Evolutionary conservation across 2,888 invertebrate species (phyloP).

Genomic region (Oligia fasciuncula): DNA sequence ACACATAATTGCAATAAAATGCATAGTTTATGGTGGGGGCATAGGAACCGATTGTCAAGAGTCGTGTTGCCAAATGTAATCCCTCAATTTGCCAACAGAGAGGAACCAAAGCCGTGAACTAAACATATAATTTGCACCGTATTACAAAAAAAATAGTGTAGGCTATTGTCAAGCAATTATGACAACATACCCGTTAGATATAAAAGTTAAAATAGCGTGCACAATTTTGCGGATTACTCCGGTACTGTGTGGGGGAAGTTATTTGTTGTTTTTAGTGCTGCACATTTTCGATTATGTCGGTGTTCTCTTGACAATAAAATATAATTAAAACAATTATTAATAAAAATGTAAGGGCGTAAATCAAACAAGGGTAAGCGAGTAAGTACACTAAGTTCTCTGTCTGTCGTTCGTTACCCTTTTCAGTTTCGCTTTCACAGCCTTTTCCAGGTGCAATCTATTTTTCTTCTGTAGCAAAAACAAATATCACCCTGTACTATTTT

Average conservation of each 20-base stretch:
- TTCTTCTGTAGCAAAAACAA: constrained; percentile 90
- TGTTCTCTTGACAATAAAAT: constrained; percentile 75
- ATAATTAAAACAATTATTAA: constrained; percentile 71
- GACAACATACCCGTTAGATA: not conserved
- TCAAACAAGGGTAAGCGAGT: constrained; percentile 87
- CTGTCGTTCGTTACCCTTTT: constrained; percentile 86
- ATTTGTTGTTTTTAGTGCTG: constrained; percentile 38
- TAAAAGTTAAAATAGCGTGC: constrained; percentile 63
- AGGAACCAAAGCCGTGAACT: constrained; percentile 34
- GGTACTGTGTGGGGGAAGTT: constrained; percentile 14
- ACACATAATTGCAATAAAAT: constrained; percentile 55
- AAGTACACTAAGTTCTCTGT: constrained; percentile 85
- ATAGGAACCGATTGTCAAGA: constrained; percentile 70
- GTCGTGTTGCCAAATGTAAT: constrained; percentile 40
- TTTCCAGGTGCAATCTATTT: constrained; percentile 90
- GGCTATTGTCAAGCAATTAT: constrained; percentile 48
- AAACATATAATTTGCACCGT: constrained; percentile 25
- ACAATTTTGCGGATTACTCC: constrained; percentile 50
- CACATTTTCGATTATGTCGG: constrained; percentile 57
- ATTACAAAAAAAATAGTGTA: constrained; percentile 49
- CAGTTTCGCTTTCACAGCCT: constrained; percentile 88
- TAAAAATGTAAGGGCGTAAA: constrained; percentile 79
- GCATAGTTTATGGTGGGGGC: constrained; percentile 64
- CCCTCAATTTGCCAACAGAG: constrained; percentile 36
- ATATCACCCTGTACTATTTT: constrained; percentile 74